phyloP scores from a whole-genome alignment of 2,797 vertebrate species.

The Sphaeramia orbicularis region DNA sequence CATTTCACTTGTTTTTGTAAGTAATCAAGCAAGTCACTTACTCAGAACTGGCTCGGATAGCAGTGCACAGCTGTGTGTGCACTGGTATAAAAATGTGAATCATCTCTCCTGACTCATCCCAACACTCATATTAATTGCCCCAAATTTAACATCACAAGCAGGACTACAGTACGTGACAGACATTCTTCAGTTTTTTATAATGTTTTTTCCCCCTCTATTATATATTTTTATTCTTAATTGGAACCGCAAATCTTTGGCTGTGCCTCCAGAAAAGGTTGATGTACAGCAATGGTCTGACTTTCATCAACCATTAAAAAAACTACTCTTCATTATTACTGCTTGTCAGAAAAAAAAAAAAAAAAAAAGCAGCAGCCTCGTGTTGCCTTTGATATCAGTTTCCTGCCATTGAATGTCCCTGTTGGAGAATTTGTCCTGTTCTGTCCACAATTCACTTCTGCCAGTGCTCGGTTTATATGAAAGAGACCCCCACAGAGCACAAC shows the following conservation, averaged over 20 bases:
- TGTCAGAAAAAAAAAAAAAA: too few species aligned
- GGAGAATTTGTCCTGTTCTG: too few species aligned
- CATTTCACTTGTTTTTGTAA: constrained; percentile 57
- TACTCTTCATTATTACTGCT: constrained; percentile 14
- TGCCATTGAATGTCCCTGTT: neutral
- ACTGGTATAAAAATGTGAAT: constrained; percentile 30
- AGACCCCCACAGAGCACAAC: neutral
- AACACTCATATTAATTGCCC: constrained; percentile 27
- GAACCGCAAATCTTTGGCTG: neutral
- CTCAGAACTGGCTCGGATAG: constrained; percentile 34
- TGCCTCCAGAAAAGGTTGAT: constrained; percentile 6
- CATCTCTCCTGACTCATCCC: constrained; percentile 44
- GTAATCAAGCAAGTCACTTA: constrained; percentile 48
- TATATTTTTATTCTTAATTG: neutral
- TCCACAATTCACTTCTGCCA: too few species aligned
- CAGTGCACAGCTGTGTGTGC: constrained; percentile 51
- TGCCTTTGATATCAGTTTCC: constrained; percentile 18
- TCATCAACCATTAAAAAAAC: constrained; percentile 8
- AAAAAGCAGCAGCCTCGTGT: constrained; percentile 1
- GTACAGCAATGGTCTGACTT: constrained; percentile 4
- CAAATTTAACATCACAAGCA: constrained; percentile 34
- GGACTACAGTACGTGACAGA: constrained; percentile 18
- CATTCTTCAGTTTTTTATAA: constrained; percentile 3
- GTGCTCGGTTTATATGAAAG: too few species aligned
- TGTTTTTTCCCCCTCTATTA: neutral